A percentile compares a stretch with the other conserved stretches of the same genome.
phyloP scores from a whole-genome alignment of 2,113 vertebrate genomes.

The Bothrops jararaca region DNA sequence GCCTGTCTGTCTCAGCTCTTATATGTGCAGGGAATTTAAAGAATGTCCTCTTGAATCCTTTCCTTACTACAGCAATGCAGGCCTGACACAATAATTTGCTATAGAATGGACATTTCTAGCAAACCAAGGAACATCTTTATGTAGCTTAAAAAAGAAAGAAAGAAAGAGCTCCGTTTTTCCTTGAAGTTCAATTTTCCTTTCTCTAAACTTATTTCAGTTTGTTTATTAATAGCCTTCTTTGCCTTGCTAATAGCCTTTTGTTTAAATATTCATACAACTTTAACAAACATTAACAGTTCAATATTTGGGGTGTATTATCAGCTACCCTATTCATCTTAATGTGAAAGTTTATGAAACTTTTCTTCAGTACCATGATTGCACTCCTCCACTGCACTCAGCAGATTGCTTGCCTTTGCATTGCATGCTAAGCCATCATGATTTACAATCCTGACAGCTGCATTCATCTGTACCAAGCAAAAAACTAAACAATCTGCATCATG shows the following conservation, averaged over 20 bases:
- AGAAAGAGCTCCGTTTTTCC: background rate
- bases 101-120: background rate
- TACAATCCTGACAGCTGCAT: background rate
- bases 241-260: background rate
- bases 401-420: background rate
- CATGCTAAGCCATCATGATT: background rate
- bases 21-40: background rate
- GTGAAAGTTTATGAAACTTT: background rate
- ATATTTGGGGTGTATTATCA: background rate
- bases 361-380: background rate
- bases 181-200: conserved; percentile 14
- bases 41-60: conserved; percentile 18
- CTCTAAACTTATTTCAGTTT: background rate
- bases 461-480: background rate
- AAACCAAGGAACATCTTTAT: background rate
- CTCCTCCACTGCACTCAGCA: background rate
- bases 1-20: conserved; percentile 17
- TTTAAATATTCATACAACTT: background rate
- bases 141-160: background rate
- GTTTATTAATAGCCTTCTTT: background rate
- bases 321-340: background rate
- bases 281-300: background rate
- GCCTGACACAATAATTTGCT: background rate
- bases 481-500: background rate
- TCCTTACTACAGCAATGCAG: rapidly evolving